Base-by-base conservation (phyloP, 2,797 vertebrate genomes). In the Naso thynnoides region DNA sequence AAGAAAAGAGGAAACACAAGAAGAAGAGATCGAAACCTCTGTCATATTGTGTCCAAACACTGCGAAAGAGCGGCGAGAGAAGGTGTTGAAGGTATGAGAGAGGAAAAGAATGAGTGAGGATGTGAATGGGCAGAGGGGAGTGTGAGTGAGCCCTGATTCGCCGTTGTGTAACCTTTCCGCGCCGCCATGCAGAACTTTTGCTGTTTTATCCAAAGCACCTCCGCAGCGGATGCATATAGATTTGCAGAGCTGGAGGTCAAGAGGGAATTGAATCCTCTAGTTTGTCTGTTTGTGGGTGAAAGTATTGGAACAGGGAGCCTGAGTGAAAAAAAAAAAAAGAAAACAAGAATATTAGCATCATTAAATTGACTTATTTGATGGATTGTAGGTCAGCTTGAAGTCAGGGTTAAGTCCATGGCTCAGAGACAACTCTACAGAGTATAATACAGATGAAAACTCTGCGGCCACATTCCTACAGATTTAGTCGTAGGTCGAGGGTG, bases 111-210 rank as follows among this genome's bases (percentile, higher is more conserved):
- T 1, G 8, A 48, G 44, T 5, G 33, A 65, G 39, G 15, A 26
- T 13, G 24, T 21, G 44, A 36, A 44, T 8, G 26, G 33, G 49
- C 27, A 33, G 23, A 54, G 41, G 50, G 13, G 3, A 21, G 53
- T 31, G 49, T 19, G 29, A 55, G 38, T 3, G 6, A 23, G 27
- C 19, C 10, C 39, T 19, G 49, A 47, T 55, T 50, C 0, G 3
- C 38, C 56, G 56, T 41, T 29, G 49, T 61, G 44, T 31, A 23
- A 53, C 39, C 49, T 65, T 73, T 73, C 53, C 21, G 42, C 1
- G 15, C 59, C 21, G 38, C 27, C 63, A 41, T 68, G 77, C 56
- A 70, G 52, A 70, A 73, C 73, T 66, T 73, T 19, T 76, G 68
- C 68, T 72, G 47, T 68, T 76, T 60, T 23, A 60, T 38, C 53